Evolutionary conservation across 2,797 vertebrate species (phyloP), one percentile per base, ranked within the genome.

Genomic region (Cirrhinus molitorella): DNA sequence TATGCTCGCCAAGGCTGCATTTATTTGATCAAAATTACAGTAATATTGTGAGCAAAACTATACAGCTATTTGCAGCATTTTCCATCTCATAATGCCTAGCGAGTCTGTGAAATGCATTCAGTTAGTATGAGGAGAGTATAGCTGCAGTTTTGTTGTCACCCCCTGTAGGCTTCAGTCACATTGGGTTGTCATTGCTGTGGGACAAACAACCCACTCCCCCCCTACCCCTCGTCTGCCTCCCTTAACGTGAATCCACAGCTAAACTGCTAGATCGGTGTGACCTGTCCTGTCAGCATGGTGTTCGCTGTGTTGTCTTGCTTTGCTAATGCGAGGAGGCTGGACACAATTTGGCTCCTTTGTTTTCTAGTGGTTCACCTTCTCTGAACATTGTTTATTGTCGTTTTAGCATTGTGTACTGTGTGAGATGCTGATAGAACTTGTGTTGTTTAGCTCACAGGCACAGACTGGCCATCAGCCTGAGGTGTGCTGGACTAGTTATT

Each of bases 141-240:
- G 57, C 74, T 66, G 65, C 72, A 66, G 21, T 79, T 82, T 65
- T 75, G 61, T 45, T 67, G 47, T 83, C 45, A 31, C 19, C 37
- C 85, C 86, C 83, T 63, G 47, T 45, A 79, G 80, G 83, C 63
- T 65, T 63, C 25, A 80, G 45, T 87, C 83, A 75, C 86, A 85
- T 80, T 87, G 86, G 76, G 12, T 11, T 85, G 76, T 75, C 80
- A 85, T 85, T 87, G 86, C 80, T 83, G 49, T 59, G 31, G 76
- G 83, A 85, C 67, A 84, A 78, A 81, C 73, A 68, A 37, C 72
- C 65, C 80, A 14, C 80, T 31, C 51, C 55, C 31, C 40, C 40
- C 70, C 40, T 37, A 34, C 51, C n/a, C n/a, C 77, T 28, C 61
- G 31, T 28, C 37, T 25, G n/a, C 63, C 17, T 66, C 12, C 28